Conservation (phyloP, 2,113 vertebrate species). For the Bothrops jararaca region DNA sequence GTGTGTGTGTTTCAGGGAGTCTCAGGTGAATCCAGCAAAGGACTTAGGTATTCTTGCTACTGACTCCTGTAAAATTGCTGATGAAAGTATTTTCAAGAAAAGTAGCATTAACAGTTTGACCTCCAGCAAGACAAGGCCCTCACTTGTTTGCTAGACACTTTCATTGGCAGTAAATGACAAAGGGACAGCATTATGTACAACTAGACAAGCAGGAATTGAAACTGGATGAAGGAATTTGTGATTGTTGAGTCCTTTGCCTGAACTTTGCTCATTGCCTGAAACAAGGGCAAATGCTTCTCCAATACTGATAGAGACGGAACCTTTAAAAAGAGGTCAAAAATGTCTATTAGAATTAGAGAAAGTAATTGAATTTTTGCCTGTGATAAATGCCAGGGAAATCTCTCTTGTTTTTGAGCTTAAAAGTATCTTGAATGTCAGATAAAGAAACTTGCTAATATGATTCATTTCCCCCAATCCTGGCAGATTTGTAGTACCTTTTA, state of each 20-base stretch:
- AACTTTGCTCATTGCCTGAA: not conserved
- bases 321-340: not conserved
- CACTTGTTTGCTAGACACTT: not conserved
- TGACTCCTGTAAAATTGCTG: not conserved
- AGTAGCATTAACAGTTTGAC: constrained; percentile 24
- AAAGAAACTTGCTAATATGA: constrained; percentile 19
- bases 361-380: not conserved
- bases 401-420: not conserved
- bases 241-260: not conserved
- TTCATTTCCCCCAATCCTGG: constrained; percentile 11
- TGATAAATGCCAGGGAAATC: not conserved
- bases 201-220: constrained; percentile 5
- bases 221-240: not conserved
- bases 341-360: constrained; percentile 24
- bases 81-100: constrained; percentile 21
- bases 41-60: not conserved
- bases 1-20: constrained; percentile 12
- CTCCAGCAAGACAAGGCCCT: constrained; percentile 1
- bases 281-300: constrained; percentile 12
- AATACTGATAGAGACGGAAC: not conserved
- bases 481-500: constrained; percentile 10
- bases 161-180: constrained; percentile 8
- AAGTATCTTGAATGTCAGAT: not conserved
- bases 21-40: constrained; percentile 3
- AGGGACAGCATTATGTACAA: not conserved